Conservation (phyloP, 2,113 vertebrate genomes). For the Arenaria interpres region DNA sequence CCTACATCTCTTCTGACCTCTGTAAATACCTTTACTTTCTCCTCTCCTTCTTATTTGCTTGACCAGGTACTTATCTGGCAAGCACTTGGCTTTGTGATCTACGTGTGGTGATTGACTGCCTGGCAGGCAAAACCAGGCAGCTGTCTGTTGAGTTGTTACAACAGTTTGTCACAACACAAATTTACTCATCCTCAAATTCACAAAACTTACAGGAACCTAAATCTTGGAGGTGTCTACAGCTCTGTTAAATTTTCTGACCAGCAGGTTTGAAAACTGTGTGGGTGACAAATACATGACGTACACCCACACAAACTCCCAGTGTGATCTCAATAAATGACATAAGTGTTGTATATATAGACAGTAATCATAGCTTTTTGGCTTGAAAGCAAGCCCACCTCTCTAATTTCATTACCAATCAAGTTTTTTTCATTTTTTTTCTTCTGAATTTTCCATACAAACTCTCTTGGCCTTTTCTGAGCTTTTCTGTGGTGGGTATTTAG, state of each 20-base stretch:
- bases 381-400: not conserved
- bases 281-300: slow-evolving; percentile 15
- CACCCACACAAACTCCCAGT: slow-evolving; percentile 19
- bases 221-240: not conserved
- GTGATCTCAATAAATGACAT: slow-evolving; percentile 6
- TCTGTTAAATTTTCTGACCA: slow-evolving; percentile 35
- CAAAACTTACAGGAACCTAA: not conserved
- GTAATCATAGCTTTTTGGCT: not conserved
- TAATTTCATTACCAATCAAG: not conserved
- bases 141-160: not conserved
- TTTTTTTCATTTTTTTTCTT: not conserved
- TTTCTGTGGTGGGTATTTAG: not conserved
- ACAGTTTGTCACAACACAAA: slow-evolving; percentile 1
- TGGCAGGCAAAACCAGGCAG: not conserved
- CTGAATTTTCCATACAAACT: not conserved
- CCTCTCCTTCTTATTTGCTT: not conserved
- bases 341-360: slow-evolving; percentile 19
- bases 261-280: not conserved
- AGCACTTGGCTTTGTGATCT: not conserved
- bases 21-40: not conserved
- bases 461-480: not conserved
- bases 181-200: not conserved
- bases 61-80: not conserved
- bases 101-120: not conserved
- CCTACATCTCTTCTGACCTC: not conserved